These are phyloP conservation scores for Heliothis virescens DNA, from an alignment of 1,140 invertebrate genomes.

Conservation along the genomic window DNA sequence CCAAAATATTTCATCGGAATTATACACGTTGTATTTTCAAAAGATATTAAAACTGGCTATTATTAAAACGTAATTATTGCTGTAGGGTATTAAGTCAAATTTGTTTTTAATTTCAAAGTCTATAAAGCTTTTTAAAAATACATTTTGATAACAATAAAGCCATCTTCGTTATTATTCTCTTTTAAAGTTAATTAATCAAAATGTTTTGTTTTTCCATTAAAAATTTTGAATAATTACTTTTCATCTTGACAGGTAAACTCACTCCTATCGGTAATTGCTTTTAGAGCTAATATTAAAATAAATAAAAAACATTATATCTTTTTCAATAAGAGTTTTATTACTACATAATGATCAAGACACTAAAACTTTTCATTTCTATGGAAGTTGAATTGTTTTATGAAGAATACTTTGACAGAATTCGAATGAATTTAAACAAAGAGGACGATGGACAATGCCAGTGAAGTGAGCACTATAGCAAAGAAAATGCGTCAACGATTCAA, in stretches of 20 bases:
- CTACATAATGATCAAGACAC: too few relatives aligned
- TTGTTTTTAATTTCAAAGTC: neutral
- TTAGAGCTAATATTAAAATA: too few relatives aligned
- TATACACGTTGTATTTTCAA: too few relatives aligned
- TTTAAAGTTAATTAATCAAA: neutral
- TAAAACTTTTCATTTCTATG: too few relatives aligned
- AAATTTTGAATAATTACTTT: conserved; percentile 4
- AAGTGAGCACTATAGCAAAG: neutral
- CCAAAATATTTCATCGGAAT: too few relatives aligned
- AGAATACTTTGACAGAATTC: too few relatives aligned
- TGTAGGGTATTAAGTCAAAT: neutral
- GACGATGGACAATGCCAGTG: neutral
- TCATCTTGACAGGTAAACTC: neutral
- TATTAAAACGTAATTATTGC: neutral
- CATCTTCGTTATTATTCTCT: neutral
- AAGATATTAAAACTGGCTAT: too few relatives aligned
- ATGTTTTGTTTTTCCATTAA: neutral
- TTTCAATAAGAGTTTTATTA: too few relatives aligned
- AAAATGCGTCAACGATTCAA: neutral
- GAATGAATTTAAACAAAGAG: neutral
- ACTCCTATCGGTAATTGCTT: too few relatives aligned
- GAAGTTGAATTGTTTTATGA: too few relatives aligned
- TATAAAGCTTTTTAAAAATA: neutral
- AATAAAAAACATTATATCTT: too few relatives aligned
- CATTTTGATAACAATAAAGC: neutral